Conservation (phyloP, 2,113 vertebrate species). For the Promerops cafer region DNA sequence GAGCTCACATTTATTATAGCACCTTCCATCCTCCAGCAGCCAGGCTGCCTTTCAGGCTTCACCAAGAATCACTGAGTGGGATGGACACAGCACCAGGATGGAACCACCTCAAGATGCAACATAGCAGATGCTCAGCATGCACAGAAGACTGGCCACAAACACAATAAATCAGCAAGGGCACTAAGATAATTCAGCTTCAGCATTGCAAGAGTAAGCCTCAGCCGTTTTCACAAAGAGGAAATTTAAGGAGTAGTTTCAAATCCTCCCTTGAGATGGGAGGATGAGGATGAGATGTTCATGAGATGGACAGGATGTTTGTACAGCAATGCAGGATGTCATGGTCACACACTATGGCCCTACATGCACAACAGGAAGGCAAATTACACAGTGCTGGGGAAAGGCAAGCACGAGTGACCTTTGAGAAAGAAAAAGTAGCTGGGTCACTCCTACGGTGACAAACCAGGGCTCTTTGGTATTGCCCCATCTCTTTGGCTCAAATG, state of each 20-base stretch:
- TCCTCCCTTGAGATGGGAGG: neutral
- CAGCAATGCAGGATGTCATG: neutral
- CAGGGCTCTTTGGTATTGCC: neutral
- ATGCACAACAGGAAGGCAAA: neutral
- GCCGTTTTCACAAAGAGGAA: neutral
- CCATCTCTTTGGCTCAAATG: neutral
- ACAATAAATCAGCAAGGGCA: neutral
- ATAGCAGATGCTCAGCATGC: accelerated
- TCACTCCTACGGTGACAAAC: neutral
- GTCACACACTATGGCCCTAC: neutral
- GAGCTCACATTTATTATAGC: neutral
- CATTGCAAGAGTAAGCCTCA: neutral
- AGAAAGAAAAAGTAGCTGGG: neutral
- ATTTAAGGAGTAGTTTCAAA: neutral
- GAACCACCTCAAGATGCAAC: neutral
- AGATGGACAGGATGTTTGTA: neutral
- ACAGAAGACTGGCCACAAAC: neutral
- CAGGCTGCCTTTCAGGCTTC: neutral
- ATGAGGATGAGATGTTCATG: neutral
- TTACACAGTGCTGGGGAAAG: neutral
- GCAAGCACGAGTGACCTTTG: neutral
- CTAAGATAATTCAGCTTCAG: neutral
- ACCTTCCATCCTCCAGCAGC: neutral
- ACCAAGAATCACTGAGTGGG: neutral
- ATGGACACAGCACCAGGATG: neutral